Evolutionary conservation across 2,888 invertebrate species (phyloP).

Genomic region (Gymnoscelis rufifasciata): DNA sequence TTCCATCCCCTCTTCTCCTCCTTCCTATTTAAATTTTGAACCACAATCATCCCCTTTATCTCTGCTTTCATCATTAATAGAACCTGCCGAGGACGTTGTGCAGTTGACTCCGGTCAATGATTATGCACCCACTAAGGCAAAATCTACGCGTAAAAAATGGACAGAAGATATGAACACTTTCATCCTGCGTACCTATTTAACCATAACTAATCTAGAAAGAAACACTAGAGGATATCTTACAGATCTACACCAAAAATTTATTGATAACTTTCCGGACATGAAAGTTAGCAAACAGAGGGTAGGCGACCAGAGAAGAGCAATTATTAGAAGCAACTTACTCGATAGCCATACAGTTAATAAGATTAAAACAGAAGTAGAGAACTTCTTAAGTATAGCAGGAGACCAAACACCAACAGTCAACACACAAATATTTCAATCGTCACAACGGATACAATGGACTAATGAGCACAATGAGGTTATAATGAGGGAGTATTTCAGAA

Average conservation of each 20-base stretch:
- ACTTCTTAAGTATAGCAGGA: background rate
- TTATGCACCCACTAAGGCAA: background rate
- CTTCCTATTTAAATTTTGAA: too few species aligned
- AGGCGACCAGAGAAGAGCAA: too few species aligned
- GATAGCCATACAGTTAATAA: too few species aligned
- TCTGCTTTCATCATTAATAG: background rate
- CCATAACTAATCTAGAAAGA: background rate
- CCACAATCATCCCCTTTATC: too few species aligned
- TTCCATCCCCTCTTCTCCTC: background rate
- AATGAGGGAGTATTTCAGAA: constrained; percentile 5
- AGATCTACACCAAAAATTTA: constrained; percentile 6
- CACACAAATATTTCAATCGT: too few species aligned
- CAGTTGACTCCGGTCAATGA: background rate
- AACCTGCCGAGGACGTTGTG: background rate
- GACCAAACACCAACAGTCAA: background rate
- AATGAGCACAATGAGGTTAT: constrained; percentile 6
- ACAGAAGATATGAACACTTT: constrained; percentile 12
- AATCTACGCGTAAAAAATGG: background rate
- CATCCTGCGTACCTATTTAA: constrained; percentile 4
- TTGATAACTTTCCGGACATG: constrained; percentile 5
- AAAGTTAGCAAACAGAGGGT: constrained; percentile 11
- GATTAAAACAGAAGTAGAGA: background rate
- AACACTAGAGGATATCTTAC: background rate
- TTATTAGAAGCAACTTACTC: background rate
- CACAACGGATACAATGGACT: constrained; percentile 10